A percentile compares a stretch with the other conserved stretches of the same genome.
These are phyloP conservation scores for Andrena marginata DNA, from an alignment of 2,888 invertebrate genomes.

Conservation along the genomic window DNA sequence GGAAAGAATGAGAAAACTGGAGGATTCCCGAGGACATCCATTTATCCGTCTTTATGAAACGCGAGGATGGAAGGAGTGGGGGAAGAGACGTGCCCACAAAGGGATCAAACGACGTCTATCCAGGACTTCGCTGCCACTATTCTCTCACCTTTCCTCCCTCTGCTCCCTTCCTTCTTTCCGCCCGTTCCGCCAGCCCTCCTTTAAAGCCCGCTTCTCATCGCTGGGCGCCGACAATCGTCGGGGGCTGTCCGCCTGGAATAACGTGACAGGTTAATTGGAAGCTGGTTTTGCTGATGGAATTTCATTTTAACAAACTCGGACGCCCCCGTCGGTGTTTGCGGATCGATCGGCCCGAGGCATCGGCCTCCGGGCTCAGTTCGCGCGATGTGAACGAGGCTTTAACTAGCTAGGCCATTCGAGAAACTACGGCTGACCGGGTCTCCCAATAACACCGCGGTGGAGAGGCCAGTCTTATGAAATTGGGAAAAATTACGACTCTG, in stretches of 20 bases:
- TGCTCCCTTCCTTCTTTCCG: conserved; percentile 40
- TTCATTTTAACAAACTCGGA: conserved; percentile 6
- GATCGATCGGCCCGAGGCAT: not conserved
- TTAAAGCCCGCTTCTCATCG: conserved; percentile 28
- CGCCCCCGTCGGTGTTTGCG: too few relatives aligned
- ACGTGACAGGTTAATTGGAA: conserved; percentile 23
- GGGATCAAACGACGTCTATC: conserved; percentile 62
- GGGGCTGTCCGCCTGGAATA: not conserved
- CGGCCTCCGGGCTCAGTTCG: not conserved
- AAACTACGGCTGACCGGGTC: conserved; percentile 40
- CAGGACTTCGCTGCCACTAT: conserved; percentile 6
- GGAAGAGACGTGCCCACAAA: conserved; percentile 29
- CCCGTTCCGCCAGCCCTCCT: not conserved
- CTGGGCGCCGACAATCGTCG: not conserved
- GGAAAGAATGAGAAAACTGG: conserved; percentile 43
- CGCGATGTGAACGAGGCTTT: conserved; percentile 14
- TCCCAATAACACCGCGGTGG: conserved; percentile 46
- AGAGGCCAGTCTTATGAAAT: conserved; percentile 56
- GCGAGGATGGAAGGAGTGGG: conserved; percentile 16
- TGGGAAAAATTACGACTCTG: conserved; percentile 71
- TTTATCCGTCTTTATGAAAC: conserved; percentile 62
- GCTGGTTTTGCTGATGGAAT: conserved; percentile 6
- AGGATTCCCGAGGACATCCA: conserved; percentile 54
- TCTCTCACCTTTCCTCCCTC: conserved; percentile 15
- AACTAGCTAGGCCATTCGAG: not conserved